phyloP scores from a whole-genome alignment of 1,140 invertebrate species.

The Paralvinella palmiformis region DNA sequence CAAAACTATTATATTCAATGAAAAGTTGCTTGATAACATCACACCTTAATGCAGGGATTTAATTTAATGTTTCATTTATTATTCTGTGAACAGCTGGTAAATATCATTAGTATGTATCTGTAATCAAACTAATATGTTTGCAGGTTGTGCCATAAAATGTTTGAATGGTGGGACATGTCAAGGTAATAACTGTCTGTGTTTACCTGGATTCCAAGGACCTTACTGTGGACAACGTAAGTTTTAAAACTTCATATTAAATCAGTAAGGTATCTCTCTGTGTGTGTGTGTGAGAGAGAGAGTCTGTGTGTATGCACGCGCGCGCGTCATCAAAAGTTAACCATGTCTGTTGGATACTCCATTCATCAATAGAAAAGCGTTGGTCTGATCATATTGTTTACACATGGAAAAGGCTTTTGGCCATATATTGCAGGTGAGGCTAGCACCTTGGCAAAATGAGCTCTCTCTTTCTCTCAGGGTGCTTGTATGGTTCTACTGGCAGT shows the following conservation, averaged over 20 bases:
- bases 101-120: conserved; percentile 25
- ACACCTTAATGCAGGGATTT: too few relatives aligned
- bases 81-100: conserved; percentile 20
- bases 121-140: conserved; percentile 28
- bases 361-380: conserved; percentile 13
- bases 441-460: too few relatives aligned
- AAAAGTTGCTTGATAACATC: too few relatives aligned
- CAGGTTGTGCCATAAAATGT: conserved; percentile 60
- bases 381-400: conserved; percentile 3
- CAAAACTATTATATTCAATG: too few relatives aligned
- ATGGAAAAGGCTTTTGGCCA: background rate
- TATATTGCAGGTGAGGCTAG: too few relatives aligned
- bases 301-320: background rate
- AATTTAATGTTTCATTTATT: too few relatives aligned
- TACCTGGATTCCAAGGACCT: conserved; percentile 67
- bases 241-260: background rate
- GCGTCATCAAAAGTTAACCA: background rate
- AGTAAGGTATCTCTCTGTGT: background rate
- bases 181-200: conserved; percentile 64
- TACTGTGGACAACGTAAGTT: conserved; percentile 71
- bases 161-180: conserved; percentile 72
- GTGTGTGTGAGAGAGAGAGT: background rate
- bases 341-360: background rate
- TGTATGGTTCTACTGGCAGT: too few relatives aligned
- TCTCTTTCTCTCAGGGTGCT: too few relatives aligned